Percentiles rank a stretch among this genome's conserved stretches.
Conservation (phyloP, 2,888 invertebrate genomes). For the Myopa tessellatipennis region DNA sequence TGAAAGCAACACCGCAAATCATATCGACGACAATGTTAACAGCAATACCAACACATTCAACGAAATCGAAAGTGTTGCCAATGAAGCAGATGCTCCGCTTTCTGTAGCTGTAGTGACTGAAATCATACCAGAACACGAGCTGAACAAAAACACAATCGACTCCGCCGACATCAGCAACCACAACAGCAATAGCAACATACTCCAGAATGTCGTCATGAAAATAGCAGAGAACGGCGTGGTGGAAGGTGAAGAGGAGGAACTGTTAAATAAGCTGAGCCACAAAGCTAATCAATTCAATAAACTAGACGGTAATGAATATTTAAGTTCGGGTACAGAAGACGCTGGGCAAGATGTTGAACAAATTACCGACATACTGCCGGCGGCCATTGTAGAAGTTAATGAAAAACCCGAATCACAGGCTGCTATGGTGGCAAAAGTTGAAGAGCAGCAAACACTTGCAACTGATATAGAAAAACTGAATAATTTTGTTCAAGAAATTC, state of each 20-base stretch:
- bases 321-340: slow-evolving; percentile 22
- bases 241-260: slow-evolving; percentile 7
- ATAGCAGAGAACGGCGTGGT: too few species aligned
- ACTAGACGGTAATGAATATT: slow-evolving; percentile 20
- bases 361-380: slow-evolving; percentile 29
- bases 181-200: background rate
- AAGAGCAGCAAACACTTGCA: background rate
- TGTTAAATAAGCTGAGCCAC: slow-evolving; percentile 31
- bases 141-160: slow-evolving; percentile 3
- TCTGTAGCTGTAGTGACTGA: slow-evolving; percentile 1
- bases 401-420: slow-evolving; percentile 1
- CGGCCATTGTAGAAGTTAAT: slow-evolving; percentile 36
- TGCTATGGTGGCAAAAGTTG: background rate
- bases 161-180: slow-evolving; percentile 4
- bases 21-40: slow-evolving; percentile 36
- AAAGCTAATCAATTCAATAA: slow-evolving; percentile 28
- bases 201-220: background rate
- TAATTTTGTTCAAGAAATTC: slow-evolving; percentile 36
- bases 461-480: slow-evolving; percentile 32
- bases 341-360: slow-evolving; percentile 25
- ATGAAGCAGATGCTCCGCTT: slow-evolving; percentile 27
- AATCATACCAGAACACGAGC: slow-evolving; percentile 13
- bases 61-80: slow-evolving; percentile 46
- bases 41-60: slow-evolving; percentile 39
- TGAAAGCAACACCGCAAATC: slow-evolving; percentile 35